Evolutionary conservation across 1,140 invertebrate species (phyloP), one percentile per base, ranked within the genome.

Genomic region (Leptinotarsa defecta): DNA sequence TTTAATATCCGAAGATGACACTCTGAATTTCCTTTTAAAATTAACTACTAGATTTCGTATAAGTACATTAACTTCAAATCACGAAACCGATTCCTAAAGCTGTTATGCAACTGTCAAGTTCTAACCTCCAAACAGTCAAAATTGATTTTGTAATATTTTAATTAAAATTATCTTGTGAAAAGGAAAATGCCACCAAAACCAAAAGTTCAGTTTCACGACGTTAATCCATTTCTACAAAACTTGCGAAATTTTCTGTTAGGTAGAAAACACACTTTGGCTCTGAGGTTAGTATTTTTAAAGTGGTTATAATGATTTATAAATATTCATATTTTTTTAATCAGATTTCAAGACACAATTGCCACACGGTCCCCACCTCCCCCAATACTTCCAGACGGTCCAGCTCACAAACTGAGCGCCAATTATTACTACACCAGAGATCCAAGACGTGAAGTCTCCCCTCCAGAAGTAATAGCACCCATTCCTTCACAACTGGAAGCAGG

Each of bases 361-460:
- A 86, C 89, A 15, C 89, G 93, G 79, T 94, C 92, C 52, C 94
- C 94, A 82, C 93, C 93, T 4, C 90, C 87, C 22, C 94, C 95
- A 52, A 81, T 89, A 64, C 79, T 96, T 43, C 94, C 95, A 17
- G 91, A 90, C 70, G 95, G 95, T 49, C 89, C 91, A 3, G 86
- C 90, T 68, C 91, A 94, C 84, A 86, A 87, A 74, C 83, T 92
- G 64, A 90, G 90, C 62, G 88, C 89, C 74, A 95, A 96, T 84
- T 95, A 95, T 82, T 97, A 96, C 81, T 93, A 87, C 79, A 86
- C 86, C 2, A 88, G 94, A 81, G 95, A 96, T 89, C 92, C 85
- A 0, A 89, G 95, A 76, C 86, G 93, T 73, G 91, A 93, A 84
- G 90, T 93, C 15, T 75, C 83, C 64, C 94, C 93, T 15, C 94